These are phyloP conservation scores for Eublepharis macularius DNA, from an alignment of 2,113 vertebrate species.

Conservation along the genomic window DNA sequence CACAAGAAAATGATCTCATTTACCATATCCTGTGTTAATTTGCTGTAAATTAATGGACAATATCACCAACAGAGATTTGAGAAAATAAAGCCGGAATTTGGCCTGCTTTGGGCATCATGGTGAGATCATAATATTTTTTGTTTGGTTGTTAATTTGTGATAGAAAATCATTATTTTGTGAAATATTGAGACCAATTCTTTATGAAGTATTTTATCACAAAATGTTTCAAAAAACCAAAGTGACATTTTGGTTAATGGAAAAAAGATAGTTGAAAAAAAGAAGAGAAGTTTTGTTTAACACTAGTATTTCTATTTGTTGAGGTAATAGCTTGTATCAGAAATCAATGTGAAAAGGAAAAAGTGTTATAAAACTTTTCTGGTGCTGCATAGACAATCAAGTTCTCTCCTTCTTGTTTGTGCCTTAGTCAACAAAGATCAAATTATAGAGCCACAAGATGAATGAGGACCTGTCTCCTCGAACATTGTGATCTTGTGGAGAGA, in stretches of 20 bases:
- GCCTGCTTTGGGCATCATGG: not conserved
- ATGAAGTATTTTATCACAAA: not conserved
- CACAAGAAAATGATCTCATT: not conserved
- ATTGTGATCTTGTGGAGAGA: constrained; percentile 88
- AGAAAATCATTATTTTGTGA: not conserved
- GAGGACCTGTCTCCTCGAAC: constrained; percentile 85
- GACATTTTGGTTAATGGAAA: constrained; percentile 53
- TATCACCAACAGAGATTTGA: not conserved
- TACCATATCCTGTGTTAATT: not conserved
- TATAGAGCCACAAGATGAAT: constrained; percentile 91
- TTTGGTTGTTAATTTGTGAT: not conserved
- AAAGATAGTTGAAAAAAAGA: constrained; percentile 30
- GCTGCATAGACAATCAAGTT: constrained; percentile 81
- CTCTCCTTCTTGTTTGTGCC: constrained; percentile 84
- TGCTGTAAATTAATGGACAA: not conserved
- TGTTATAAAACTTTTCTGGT: constrained; percentile 77
- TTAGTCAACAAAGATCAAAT: constrained; percentile 92
- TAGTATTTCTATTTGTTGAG: constrained; percentile 24
- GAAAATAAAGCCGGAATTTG: constrained; percentile 20
- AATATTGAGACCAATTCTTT: not conserved
- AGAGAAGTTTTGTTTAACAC: constrained; percentile 50
- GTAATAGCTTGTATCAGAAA: constrained; percentile 59
- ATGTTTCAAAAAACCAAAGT: constrained; percentile 45
- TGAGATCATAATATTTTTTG: not conserved
- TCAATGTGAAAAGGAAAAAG: constrained; percentile 64